Evolutionary conservation across 37 sponge, comb jelly and placozoan genomes (phyloP).

Genomic region (Trichoplax adhaerens): DNA sequence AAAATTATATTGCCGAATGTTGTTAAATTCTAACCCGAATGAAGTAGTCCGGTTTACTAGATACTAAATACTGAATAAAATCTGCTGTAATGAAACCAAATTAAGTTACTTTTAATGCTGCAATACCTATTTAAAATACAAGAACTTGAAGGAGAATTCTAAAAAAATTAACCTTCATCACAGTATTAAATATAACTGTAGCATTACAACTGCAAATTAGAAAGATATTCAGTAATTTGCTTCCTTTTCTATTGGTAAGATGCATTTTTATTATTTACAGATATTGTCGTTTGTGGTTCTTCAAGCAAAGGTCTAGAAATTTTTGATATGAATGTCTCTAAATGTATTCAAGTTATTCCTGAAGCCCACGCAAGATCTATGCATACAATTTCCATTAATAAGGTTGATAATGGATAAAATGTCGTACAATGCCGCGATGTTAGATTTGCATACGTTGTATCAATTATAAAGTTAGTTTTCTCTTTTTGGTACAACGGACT

Average conservation of each 20-base stretch:
- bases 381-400: constrained; percentile 51
- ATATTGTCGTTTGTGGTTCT: constrained; percentile 52
- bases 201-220: no score
- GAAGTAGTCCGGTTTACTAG: no score
- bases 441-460: background rate
- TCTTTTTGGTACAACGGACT: background rate
- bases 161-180: no score
- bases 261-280: constrained; percentile 5
- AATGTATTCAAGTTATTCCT: constrained; percentile 15
- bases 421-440: background rate
- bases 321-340: constrained; percentile 59
- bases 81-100: no score
- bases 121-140: no score
- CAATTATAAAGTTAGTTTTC: background rate
- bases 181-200: no score
- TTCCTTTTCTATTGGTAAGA: background rate
- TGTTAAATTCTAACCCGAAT: no score
- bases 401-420: constrained; percentile 19
- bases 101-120: no score
- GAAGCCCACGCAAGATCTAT: constrained; percentile 44
- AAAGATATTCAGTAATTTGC: background rate
- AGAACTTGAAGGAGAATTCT: no score
- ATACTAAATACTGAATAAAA: no score
- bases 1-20: no score
- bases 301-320: constrained; percentile 56